These are phyloP conservation scores for Sus scrofa DNA, from an alignment of 2,113 vertebrate species.

Conservation along the genomic window T2T-Sscrofa CM000830.6:103831001-103831500, in stretches of 20 bases:
- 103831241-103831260: slow-evolving; percentile 50
- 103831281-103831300: not conserved
- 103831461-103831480: not conserved
- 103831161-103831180: not conserved
- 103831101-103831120: not conserved
- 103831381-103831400: not conserved
- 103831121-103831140: slow-evolving; percentile 11
- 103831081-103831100: not conserved
- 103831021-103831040: not conserved
- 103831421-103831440: not conserved
- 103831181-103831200: not conserved
- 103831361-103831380: not conserved
- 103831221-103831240: not conserved
- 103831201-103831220: not conserved
- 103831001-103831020: not conserved
- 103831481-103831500: not conserved
- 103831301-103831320: not conserved
- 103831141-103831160: not conserved
- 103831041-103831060: not conserved
- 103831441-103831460: slow-evolving; percentile 13
- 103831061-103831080: not conserved
- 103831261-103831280: not conserved
- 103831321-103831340: not conserved
- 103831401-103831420: not conserved
- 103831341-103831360: not conserved